These are phyloP conservation scores for Microctenopoma steveboyesi DNA, from an alignment of 2,797 vertebrate species.

Conservation along the genomic window DNA sequence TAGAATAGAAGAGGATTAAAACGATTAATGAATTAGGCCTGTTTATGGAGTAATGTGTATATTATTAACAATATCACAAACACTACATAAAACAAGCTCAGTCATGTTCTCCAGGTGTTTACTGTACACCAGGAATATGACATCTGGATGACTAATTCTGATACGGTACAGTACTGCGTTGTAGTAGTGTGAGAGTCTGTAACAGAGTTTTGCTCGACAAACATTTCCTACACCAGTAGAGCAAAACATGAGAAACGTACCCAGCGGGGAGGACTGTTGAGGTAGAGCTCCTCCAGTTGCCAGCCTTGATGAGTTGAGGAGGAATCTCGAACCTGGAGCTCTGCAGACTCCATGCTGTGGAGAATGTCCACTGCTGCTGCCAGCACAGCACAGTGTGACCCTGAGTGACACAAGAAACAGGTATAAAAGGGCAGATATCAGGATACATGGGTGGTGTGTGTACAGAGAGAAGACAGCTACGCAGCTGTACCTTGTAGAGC, in stretches of 20 bases:
- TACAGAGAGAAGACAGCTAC: neutral
- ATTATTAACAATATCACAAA: neutral
- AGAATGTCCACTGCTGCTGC: constrained; percentile 80
- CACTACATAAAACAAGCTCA: constrained; percentile 3
- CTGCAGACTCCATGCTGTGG: constrained; percentile 75
- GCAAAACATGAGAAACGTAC: constrained; percentile 68
- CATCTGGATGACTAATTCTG: constrained; percentile 3
- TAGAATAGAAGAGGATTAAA: constrained; percentile 60
- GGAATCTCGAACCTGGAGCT: constrained; percentile 70
- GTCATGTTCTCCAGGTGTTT: constrained; percentile 10
- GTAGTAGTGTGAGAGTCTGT: neutral
- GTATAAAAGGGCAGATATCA: constrained; percentile 12
- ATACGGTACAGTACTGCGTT: neutral
- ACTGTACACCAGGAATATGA: neutral
- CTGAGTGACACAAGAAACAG: constrained; percentile 68
- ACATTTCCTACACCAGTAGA: neutral
- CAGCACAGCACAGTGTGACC: constrained; percentile 77
- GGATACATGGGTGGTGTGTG: neutral
- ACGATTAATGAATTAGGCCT: neutral
- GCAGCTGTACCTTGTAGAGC: constrained; percentile 78
- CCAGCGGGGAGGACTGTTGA: constrained; percentile 85
- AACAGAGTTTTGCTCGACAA: constrained; percentile 11
- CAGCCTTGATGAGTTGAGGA: constrained; percentile 73
- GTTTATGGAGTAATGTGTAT: neutral
- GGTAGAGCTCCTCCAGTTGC: constrained; percentile 85